Evolutionary conservation across 2,797 vertebrate genomes (phyloP).

Genomic region (Acanthurus lineatus): DNA sequence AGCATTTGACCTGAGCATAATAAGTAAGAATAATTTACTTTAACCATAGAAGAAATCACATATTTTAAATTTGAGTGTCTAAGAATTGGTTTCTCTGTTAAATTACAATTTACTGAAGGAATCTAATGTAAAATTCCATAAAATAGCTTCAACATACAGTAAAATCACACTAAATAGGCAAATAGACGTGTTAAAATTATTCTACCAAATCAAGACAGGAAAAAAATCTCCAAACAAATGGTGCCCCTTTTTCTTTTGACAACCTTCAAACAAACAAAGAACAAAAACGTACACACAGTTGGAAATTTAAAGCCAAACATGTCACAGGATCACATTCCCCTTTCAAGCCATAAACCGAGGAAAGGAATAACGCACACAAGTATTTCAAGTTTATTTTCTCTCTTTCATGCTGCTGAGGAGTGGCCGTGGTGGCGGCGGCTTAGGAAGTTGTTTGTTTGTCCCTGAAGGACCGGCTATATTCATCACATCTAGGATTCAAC

Average conservation of each 20-base stretch:
- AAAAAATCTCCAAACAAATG: constrained; percentile 33
- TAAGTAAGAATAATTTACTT: too few relatives aligned
- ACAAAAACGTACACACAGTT: constrained; percentile 20
- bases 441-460: constrained; percentile 82
- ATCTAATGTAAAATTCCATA: not conserved
- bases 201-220: constrained; percentile 9
- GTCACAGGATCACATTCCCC: constrained; percentile 37
- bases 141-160: not conserved
- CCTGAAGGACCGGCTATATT: constrained; percentile 69
- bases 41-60: too few relatives aligned
- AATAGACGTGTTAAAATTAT: not conserved
- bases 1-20: too few relatives aligned
- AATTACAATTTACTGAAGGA: too few relatives aligned
- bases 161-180: not conserved
- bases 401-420: constrained; percentile 64
- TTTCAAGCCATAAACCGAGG: constrained; percentile 44
- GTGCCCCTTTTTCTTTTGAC: constrained; percentile 13
- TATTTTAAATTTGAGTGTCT: too few relatives aligned
- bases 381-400: constrained; percentile 56
- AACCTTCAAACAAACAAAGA: constrained; percentile 39
- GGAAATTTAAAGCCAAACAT: constrained; percentile 40
- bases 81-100: too few relatives aligned
- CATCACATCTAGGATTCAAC: constrained; percentile 59
- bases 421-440: constrained; percentile 54
- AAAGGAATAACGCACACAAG: constrained; percentile 41